Conservation (phyloP, 2,888 invertebrate genomes). For the Leptinotarsa peninsularis region DNA sequence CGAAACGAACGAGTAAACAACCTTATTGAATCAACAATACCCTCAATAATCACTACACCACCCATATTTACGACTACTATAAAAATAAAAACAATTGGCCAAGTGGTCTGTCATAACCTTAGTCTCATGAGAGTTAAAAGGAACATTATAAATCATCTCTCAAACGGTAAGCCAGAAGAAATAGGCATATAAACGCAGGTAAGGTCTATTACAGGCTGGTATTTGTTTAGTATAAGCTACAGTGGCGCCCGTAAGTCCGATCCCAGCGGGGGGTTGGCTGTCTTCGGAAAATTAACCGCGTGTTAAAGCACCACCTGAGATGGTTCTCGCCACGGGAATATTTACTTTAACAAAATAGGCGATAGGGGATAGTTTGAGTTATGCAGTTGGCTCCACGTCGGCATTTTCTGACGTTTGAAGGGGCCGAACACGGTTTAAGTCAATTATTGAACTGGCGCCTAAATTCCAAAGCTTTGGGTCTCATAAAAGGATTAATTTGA, state of each 20-base stretch:
- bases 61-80: conserved; percentile 30
- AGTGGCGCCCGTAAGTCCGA: conserved; percentile 63
- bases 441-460: conserved; percentile 49
- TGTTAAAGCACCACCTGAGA: conserved; percentile 35
- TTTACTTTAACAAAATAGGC: conserved; percentile 29
- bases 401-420: conserved; percentile 25
- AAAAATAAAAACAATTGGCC: conserved; percentile 31
- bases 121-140: conserved; percentile 33
- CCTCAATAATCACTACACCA: conserved; percentile 32
- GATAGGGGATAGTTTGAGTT: conserved; percentile 26
- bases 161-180: conserved; percentile 50
- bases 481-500: conserved; percentile 37
- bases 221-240: conserved; percentile 60
- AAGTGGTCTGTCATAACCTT: conserved; percentile 31
- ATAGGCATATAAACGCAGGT: conserved; percentile 60
- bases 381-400: conserved; percentile 21
- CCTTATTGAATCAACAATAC: conserved; percentile 24
- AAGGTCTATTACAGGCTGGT: conserved; percentile 52
- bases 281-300: conserved; percentile 34
- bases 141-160: conserved; percentile 50
- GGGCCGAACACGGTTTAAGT: conserved; percentile 31
- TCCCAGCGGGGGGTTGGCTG: conserved; percentile 53
- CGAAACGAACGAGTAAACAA: conserved; percentile 16
- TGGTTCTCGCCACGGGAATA: conserved; percentile 18
- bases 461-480: conserved; percentile 38